Conservation (phyloP, 2,797 vertebrate genomes). For the Philypnodon macrostomus region DNA sequence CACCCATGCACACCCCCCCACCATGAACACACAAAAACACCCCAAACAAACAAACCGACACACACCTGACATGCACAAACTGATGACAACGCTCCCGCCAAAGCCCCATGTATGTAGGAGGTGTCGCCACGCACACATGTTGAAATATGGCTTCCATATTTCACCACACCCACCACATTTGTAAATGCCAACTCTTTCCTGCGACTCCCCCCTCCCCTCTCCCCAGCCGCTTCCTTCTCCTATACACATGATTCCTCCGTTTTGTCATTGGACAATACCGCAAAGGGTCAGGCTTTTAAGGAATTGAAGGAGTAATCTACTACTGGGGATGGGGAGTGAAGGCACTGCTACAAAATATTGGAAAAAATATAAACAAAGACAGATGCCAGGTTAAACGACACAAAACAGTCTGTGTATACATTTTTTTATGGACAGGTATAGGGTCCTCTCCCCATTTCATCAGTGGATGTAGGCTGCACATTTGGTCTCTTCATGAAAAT, state of each 20-base stretch:
- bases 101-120: not conserved
- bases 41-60: slow-evolving; percentile 25
- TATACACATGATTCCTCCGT: slow-evolving; percentile 26
- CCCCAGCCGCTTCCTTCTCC: not conserved
- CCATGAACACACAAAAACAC: slow-evolving; percentile 2
- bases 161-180: slow-evolving; percentile 64
- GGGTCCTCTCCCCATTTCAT: no score
- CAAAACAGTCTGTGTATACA: no score
- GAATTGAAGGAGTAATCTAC: slow-evolving; percentile 73
- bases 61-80: slow-evolving; percentile 39
- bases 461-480: no score
- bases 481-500: no score
- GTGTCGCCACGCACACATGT: slow-evolving; percentile 43
- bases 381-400: slow-evolving; percentile 63
- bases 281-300: slow-evolving; percentile 69
- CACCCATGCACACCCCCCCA: slow-evolving; percentile 24
- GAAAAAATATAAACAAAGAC: slow-evolving; percentile 69
- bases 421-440: no score
- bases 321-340: slow-evolving; percentile 18
- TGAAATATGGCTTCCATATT: slow-evolving; percentile 70
- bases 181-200: slow-evolving; percentile 65
- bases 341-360: slow-evolving; percentile 49
- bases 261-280: slow-evolving; percentile 51
- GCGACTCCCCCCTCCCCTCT: slow-evolving; percentile 11
- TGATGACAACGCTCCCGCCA: slow-evolving; percentile 28